These are phyloP conservation scores for Harpegnathos saltator DNA, from an alignment of 1,140 invertebrate species.

Conservation along the genomic window DNA sequence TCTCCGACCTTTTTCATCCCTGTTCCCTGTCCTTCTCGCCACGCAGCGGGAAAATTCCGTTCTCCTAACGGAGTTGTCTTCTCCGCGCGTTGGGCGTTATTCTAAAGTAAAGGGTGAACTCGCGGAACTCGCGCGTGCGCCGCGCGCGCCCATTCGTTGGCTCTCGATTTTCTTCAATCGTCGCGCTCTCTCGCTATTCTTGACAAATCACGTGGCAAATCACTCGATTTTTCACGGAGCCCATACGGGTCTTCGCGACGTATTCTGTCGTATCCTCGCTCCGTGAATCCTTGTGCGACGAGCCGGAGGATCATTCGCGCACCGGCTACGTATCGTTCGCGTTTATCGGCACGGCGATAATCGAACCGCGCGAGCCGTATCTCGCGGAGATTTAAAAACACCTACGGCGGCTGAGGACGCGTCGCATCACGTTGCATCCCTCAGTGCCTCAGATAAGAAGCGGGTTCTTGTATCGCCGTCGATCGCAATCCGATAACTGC, in stretches of 20 bases:
- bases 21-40: too few species aligned
- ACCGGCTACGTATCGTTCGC: not conserved
- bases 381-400: constrained; percentile 54
- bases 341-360: constrained; percentile 32
- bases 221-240: not conserved
- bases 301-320: not conserved
- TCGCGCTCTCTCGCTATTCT: too few species aligned
- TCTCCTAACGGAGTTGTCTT: too few species aligned
- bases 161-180: too few species aligned
- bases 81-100: too few species aligned
- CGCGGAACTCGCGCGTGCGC: too few species aligned
- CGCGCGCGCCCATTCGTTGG: too few species aligned
- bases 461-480: not conserved
- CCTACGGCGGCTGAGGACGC: constrained; percentile 12
- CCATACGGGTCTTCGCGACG: not conserved
- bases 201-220: too few species aligned
- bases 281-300: not conserved
- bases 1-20: too few species aligned
- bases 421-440: not conserved
- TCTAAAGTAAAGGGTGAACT: too few species aligned
- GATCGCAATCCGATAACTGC: constrained; percentile 48
- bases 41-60: too few species aligned
- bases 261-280: not conserved
- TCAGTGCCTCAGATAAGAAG: constrained; percentile 29
- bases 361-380: constrained; percentile 42